Evolutionary conservation across 2,113 vertebrate genomes (phyloP), one percentile per base, ranked within the genome.

Genomic region (Romanogobio albipinnatus): DNA sequence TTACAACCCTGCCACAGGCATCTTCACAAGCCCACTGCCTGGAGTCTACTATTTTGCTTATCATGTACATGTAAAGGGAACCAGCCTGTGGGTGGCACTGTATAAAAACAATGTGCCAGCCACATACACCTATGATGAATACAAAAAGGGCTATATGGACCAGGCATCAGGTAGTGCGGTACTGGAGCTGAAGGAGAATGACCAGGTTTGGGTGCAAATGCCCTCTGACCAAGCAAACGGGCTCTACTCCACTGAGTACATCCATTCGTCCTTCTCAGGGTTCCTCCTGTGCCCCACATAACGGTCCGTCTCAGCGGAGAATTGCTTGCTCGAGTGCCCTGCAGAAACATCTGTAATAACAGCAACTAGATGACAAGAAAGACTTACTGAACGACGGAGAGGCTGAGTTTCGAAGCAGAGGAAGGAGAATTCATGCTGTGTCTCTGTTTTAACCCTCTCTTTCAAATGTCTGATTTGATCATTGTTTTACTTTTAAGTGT

Each of bases 131-230:
- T 99, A 99, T 1, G 98, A 99, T 0, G 98, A 99, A 88, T 99
- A 99, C 95, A 99, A 99, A 94, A 99, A 99, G 90, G 98, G 98
- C 86, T 98, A 98, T 93, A 96, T 99, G 96, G 98, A 99, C 96
- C 98, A 99, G 93, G 98, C 98, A 0, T 99, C 98, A 0, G 98
- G 98, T 19, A 99, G 98, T 76, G 97, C 97, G 0, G 98, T 99
- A 89, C 95, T 99, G 39, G 97, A 99, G 96, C 95, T 99, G 76
- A 97, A 97, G 92, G 96, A 98, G 91, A 96, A 96, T 0, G 98
- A 99, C 92, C 97, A 99, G 91, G 97, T 99, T 84, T 99, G 97
- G 96, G 92, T 99, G 86, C 98, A 99, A 89, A 99, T 99, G 98
- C 98, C 98, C 49, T 99, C 98, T 13, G 97, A 99, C 94, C 98